Base-by-base conservation (phyloP, 1,140 invertebrate genomes). In the Drosophila lowei region DNA sequence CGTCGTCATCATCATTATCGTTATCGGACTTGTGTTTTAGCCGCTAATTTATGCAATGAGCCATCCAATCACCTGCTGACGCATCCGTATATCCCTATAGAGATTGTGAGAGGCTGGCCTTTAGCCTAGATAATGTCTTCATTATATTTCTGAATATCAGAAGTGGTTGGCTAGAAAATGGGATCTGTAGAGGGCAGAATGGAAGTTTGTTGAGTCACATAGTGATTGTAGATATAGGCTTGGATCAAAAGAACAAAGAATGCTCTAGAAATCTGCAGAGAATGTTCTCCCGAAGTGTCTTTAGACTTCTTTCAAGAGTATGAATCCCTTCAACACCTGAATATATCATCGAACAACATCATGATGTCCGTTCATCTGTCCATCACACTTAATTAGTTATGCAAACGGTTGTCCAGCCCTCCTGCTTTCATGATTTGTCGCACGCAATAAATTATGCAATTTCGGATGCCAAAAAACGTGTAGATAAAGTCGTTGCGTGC, bases 391-490 rank as follows among this genome's bases (percentile, higher is more conserved):
- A 83, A 84, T 83, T 85, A 85, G 79, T 48, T 72, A 79, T 71
- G 72, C 72, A 68, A 62, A 54, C 38, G 72, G 41, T 66, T 58
- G 59, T 63, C 55, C 25, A 28, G 30, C 23, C 25, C 25, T 9
- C 42, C 60, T 83, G 74, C 70, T 42, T 28, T 65, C 55, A 88
- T 76, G 84, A 88, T 83, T 83, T 88, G 83, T 88, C 83, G 77
- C 83, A 88, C 66, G 66, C 84, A 72, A 88, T 88, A 88, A 88
- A 88, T 89, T 88, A 88, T 88, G 83, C 83, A 88, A 88, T 89
- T 89, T 79, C 75, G 83, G 64, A 84, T 83, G 79, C 66, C 75
- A 72, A 85, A 84, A 84, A 72, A 78, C 80, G 11, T 68, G 56
- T 72, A 86, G 81, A 86, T 62, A 72, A 57, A 76, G 58, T 71